A percentile compares a stretch with the other conserved stretches of the same genome.
phyloP scores from a whole-genome alignment of 2,113 vertebrate genomes.

The Rhizomys pruinosus region DNA sequence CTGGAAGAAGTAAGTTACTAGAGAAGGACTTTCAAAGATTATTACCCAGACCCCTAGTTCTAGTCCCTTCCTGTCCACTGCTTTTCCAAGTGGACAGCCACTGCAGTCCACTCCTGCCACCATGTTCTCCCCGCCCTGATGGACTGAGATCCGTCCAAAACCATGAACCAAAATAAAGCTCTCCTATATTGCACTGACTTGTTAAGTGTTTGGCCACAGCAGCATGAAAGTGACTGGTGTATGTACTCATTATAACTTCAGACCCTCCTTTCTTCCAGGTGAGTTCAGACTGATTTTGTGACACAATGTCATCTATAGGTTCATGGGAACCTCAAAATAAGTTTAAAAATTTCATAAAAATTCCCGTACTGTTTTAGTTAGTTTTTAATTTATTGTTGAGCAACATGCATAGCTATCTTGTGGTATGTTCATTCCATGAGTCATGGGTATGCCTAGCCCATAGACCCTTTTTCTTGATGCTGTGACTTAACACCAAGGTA shows the following conservation, averaged over 20 bases:
- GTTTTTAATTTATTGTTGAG: not conserved
- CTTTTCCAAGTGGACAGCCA: not conserved
- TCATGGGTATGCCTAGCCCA: too few relatives aligned
- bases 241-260: not conserved
- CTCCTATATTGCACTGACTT: not conserved
- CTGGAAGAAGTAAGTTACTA: not conserved
- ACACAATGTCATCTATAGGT: not conserved
- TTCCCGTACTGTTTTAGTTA: not conserved
- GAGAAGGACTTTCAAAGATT: not conserved
- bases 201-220: not conserved
- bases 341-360: not conserved
- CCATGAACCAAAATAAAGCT: not conserved
- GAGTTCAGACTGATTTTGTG: too few relatives aligned
- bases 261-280: constrained; percentile 4
- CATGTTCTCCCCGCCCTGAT: not conserved
- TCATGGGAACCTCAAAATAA: not conserved
- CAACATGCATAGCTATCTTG: too few relatives aligned
- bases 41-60: not conserved
- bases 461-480: not conserved
- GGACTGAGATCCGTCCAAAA: not conserved
- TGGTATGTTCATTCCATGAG: fast-evolving
- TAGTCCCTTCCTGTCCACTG: not conserved
- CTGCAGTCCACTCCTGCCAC: too few relatives aligned
- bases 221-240: not conserved
- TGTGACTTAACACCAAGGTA: not conserved